Conservation (phyloP, 1,140 invertebrate species). For the Aleiodes sp. region DNA sequence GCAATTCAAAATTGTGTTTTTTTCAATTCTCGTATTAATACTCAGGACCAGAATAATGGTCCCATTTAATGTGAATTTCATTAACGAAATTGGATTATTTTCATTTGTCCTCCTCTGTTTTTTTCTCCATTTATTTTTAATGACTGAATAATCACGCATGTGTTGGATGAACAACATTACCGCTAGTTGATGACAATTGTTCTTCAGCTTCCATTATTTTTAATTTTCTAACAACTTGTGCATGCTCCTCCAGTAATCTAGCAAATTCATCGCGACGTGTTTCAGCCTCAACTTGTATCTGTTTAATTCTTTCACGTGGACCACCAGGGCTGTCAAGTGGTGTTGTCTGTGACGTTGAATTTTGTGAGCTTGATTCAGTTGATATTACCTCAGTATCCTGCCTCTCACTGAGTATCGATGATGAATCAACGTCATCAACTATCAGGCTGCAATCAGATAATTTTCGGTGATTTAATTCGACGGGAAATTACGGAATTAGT, state of each 20-base stretch:
- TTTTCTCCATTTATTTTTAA: background rate
- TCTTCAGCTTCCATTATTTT: conserved; percentile 62
- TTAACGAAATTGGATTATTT: no score
- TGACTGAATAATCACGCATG: conserved; percentile 48
- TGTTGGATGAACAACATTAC: conserved; percentile 42
- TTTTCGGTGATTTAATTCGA: background rate
- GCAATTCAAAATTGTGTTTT: background rate
- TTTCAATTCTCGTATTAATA: background rate
- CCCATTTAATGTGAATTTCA: conserved; percentile 1
- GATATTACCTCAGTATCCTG: conserved; percentile 45
- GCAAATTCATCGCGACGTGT: conserved; percentile 65
- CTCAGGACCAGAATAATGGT: background rate
- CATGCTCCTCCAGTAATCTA: conserved; percentile 64
- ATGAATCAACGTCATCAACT: conserved; percentile 55
- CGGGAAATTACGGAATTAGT: no score
- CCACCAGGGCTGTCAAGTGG: conserved; percentile 51
- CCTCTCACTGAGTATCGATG: conserved; percentile 45
- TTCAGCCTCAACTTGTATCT: conserved; percentile 62
- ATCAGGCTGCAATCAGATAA: conserved; percentile 44
- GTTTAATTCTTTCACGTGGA: conserved; percentile 51
- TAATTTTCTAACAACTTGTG: conserved; percentile 61
- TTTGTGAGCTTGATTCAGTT: conserved; percentile 44
- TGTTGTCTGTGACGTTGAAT: conserved; percentile 47
- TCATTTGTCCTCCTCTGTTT: no score
- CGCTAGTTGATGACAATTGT: conserved; percentile 42